A percentile compares a stretch with the other conserved stretches of the same genome.
phyloP scores from a whole-genome alignment of 1,140 invertebrate species.

The Meloidogyne hapla region DNA sequence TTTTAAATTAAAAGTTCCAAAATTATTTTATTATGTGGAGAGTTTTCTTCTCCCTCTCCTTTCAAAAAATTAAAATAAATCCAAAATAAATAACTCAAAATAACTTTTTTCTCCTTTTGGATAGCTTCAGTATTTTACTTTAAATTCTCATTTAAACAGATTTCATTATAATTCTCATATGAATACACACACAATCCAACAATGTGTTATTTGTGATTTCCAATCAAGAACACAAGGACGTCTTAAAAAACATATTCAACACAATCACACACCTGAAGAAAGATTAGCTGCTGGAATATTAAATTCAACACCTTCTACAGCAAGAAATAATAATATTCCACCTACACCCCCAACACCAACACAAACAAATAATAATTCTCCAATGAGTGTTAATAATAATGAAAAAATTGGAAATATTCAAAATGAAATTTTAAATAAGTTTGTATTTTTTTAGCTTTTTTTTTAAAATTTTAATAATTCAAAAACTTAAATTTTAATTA shows the following conservation, averaged over 20 bases:
- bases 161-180: constrained; percentile 68
- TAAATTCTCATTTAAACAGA: background rate
- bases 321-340: background rate
- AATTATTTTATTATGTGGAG: too few relatives aligned
- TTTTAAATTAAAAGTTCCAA: too few relatives aligned
- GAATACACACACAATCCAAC: constrained; percentile 67
- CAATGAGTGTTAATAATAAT: too few relatives aligned
- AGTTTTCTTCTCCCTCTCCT: too few relatives aligned
- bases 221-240: constrained; percentile 69
- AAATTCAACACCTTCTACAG: background rate
- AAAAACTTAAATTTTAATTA: too few relatives aligned
- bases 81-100: too few relatives aligned
- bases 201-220: constrained; percentile 69
- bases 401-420: background rate
- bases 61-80: too few relatives aligned
- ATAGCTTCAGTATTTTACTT: too few relatives aligned
- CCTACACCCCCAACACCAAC: background rate
- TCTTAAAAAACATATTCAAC: constrained; percentile 69
- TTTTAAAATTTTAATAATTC: too few relatives aligned
- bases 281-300: constrained; percentile 8
- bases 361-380: background rate
- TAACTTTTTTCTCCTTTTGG: too few relatives aligned
- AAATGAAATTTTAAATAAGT: background rate
- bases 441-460: too few relatives aligned
- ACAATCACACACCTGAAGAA: constrained; percentile 16